A percentile compares a stretch with the other conserved stretches of the same genome.
phyloP scores from a whole-genome alignment of 2,113 vertebrate species.

The Gadus macrocephalus region DNA sequence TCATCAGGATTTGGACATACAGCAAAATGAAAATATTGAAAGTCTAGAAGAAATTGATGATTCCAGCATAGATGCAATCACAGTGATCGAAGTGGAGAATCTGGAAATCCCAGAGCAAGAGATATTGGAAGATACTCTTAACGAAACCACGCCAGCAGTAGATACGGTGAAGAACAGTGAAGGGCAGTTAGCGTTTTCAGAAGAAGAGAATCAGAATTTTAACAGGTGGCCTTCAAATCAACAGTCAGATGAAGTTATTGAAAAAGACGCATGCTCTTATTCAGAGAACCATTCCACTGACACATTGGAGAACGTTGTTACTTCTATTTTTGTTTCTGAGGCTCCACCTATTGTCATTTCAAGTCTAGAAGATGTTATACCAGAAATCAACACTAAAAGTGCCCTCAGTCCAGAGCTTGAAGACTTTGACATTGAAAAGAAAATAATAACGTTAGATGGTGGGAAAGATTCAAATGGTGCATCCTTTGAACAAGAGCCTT shows the following conservation, averaged over 20 bases:
- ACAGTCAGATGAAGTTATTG: constrained; percentile 13
- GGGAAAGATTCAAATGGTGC: constrained; percentile 35
- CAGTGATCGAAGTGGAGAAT: constrained; percentile 61
- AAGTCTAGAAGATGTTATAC: constrained; percentile 41
- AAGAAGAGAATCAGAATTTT: constrained; percentile 64
- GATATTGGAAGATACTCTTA: constrained; percentile 14
- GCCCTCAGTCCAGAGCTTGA: constrained; percentile 20
- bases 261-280: constrained; percentile 19
- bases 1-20: constrained; percentile 35
- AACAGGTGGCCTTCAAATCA: constrained; percentile 58
- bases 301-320: constrained; percentile 26
- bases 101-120: constrained; percentile 66
- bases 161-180: constrained; percentile 17
- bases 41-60: constrained; percentile 37
- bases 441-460: constrained; percentile 6
- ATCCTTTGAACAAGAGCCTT: constrained; percentile 27
- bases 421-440: constrained; percentile 18
- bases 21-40: constrained; percentile 72
- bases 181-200: constrained; percentile 25
- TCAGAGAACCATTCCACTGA: constrained; percentile 29
- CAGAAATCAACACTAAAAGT: constrained; percentile 24
- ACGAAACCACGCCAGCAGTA: constrained; percentile 12
- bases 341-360: constrained; percentile 29
- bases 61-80: constrained; percentile 6
- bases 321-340: constrained; percentile 32